Base-by-base conservation (phyloP, 2,888 invertebrate genomes). In the Netelia virgata region DNA sequence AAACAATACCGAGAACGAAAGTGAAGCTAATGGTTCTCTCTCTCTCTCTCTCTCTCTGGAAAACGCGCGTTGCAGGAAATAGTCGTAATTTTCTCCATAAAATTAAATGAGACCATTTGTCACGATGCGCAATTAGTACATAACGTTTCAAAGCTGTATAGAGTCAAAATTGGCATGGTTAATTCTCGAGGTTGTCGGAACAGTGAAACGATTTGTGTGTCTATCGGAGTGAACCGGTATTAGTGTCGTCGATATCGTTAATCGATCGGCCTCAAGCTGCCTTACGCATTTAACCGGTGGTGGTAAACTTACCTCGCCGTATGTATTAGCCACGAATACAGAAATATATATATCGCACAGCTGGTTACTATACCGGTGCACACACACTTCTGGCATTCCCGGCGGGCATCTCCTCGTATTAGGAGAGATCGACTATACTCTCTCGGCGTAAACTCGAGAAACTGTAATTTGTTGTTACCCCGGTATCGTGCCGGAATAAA, bases 381-480 rank as follows among this genome's bases (percentile, higher is more conserved):
- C 88, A 85, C 88, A 82, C 23, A 86, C 87, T 79, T 88, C 88
- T 88, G 89, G 88, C 90, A 92, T 92, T 92, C 91, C 90, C 87
- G 88, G 89, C 86, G 88, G 90, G 89, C 87, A 89, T 92, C 53
- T 18, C 9, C 41, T 50, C 92, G 90, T 90, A 92, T 93, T 92
- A 92, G 92, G 92, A 92, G 89, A 92, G 91, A 93, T 93, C 92
- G 91, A 91, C 90, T 91, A 90, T 89, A 61, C 50, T 36, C 63
- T 59, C 47, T 77, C 75, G 36, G 70, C 81, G 81, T 59, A 28
- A 88, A 36, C 72, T 63, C 73, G 76, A 50, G 78, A 61, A 87
- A 72, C 87, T 86, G 92, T 92, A 92, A 92, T 93, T 93, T 93
- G 93, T 93, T 92, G 93, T 92, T 93, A 36, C 90, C 72, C 91